Evolutionary conservation across 2,113 vertebrate species (phyloP).

Genomic region (Datnioides undecimradiatus): DNA sequence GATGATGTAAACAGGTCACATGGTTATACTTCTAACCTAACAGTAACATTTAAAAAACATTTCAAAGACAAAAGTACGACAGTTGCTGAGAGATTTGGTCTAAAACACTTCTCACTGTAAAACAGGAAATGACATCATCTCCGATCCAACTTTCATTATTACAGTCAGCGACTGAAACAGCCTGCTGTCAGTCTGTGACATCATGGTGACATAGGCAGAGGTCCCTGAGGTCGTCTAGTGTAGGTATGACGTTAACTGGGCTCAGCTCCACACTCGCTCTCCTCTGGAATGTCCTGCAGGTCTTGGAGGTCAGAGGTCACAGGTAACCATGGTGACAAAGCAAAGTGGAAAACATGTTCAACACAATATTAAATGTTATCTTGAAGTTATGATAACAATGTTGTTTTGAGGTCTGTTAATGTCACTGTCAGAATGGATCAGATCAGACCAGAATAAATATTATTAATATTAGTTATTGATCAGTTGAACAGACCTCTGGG

Average conservation of each 20-base stretch:
- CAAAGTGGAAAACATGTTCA: no score
- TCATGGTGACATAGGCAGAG: constrained; percentile 38
- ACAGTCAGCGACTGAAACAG: background rate
- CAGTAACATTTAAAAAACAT: constrained; percentile 39
- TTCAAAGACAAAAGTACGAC: background rate
- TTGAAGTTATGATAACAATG: no score
- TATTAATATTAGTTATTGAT: background rate
- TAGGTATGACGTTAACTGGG: constrained; percentile 73
- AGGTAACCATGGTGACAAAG: constrained; percentile 38
- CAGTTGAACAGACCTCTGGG: constrained; percentile 80
- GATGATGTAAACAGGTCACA: constrained; percentile 53
- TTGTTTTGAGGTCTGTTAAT: no score
- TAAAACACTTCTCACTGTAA: background rate
- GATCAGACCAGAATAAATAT: no score
- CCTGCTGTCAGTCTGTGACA: background rate
- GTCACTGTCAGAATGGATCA: no score
- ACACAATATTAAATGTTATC: no score
- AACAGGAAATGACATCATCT: constrained; percentile 37
- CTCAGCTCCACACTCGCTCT: constrained; percentile 87
- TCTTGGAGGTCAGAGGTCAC: constrained; percentile 79
- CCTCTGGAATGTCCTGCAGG: constrained; percentile 95
- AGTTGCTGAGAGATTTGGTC: constrained; percentile 29
- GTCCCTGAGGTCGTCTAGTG: constrained; percentile 22
- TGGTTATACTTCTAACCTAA: constrained; percentile 28
- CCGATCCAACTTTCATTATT: background rate